These are phyloP conservation scores for Trochalopteron elliotii DNA, from an alignment of 2,113 vertebrate genomes.

Conservation along the genomic window DNA sequence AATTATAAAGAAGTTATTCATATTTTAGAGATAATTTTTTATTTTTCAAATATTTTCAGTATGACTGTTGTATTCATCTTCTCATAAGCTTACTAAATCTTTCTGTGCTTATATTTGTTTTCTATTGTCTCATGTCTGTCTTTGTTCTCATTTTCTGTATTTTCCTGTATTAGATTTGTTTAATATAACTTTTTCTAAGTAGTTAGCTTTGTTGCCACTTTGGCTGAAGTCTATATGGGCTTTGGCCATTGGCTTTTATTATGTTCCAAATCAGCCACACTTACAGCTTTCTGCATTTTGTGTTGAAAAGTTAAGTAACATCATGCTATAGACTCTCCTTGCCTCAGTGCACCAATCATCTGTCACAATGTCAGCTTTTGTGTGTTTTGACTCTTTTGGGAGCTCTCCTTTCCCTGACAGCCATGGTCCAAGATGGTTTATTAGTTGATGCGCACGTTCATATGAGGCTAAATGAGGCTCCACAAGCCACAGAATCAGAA, in stretches of 20 bases:
- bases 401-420: not conserved
- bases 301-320: not conserved
- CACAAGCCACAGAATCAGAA: not conserved
- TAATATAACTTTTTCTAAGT: not conserved
- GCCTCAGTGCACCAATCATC: not conserved
- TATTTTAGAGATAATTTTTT: not conserved
- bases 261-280: not conserved
- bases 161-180: not conserved
- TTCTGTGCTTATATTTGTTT: not conserved
- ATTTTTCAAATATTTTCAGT: not conserved
- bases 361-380: not conserved
- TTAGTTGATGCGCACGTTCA: not conserved
- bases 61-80: not conserved
- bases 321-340: not conserved
- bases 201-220: not conserved
- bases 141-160: not conserved
- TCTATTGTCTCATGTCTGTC: not conserved
- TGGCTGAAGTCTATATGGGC: not conserved
- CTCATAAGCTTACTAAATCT: not conserved
- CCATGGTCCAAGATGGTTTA: not conserved
- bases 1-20: not conserved
- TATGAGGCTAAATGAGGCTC: not conserved
- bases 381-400: not conserved
- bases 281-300: not conserved
- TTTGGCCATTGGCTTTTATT: not conserved